Base-by-base conservation (phyloP, 2,113 vertebrate genomes). In the Narcine bancroftii region DNA sequence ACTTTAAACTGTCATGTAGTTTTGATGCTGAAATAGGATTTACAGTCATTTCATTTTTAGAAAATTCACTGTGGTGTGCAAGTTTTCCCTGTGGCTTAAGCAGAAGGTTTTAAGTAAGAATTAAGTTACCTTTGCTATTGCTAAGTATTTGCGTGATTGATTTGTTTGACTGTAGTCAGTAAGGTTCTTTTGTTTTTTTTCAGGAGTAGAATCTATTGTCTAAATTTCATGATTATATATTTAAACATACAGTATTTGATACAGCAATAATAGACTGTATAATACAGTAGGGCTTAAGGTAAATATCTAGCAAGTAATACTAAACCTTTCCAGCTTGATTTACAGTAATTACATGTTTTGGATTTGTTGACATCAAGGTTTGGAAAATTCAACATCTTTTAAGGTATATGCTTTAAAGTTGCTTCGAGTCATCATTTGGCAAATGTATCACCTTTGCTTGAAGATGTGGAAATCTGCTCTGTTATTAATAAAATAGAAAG, bases 401-500 rank as follows among this genome's bases (percentile, higher is more conserved):
- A n/a, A n/a, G n/a, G n/a, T n/a, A n/a, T n/a, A n/a, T n/a, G n/a
- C n/a, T n/a, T n/a, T n/a, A n/a, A n/a, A n/a, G 96, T 97, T 93
- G 97, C 97, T 13, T 95, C 99, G 93, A 97, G 97, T 93, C 98
- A 99, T 0, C 97, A 96, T 56, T 94, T 99, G 92, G 98, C 97
- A 0, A 97, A 96, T 92, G 96, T 98, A 0, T 96, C 97, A 94
- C 97, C 97, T 33, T 95, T 99, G 92, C 94, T 98, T 0, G 97
- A 97, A 89, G 97, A 97, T 93, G 95, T 99, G 56, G 94, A 97
- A 0, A 96, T 97, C 60, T 96, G 98, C 92, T 96, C 96, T 92
- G 95, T 98, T 21, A 97, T 99, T 89, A 97, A 95, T 3, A 95
- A 96, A 47, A 95, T 97, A 53, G 98, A 99, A 92, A 97, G 97